phyloP scores from a whole-genome alignment of 2,113 vertebrate genomes.

The western clawed frog (Xenopus tropicalis) region DNA sequence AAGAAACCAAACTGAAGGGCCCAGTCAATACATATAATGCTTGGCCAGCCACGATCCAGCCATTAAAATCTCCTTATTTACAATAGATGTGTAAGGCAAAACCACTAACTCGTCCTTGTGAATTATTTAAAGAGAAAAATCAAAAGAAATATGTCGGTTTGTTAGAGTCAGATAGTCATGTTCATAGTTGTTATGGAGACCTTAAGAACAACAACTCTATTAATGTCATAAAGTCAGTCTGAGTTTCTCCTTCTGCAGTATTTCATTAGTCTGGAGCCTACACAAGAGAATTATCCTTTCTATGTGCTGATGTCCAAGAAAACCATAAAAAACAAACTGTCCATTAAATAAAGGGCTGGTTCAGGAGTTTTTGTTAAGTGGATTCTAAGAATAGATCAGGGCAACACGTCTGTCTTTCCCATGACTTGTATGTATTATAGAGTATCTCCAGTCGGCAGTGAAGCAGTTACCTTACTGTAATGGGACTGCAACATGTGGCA shows the following conservation, averaged over 20 bases:
- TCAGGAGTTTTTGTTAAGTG: too few species aligned
- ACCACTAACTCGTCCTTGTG: background rate
- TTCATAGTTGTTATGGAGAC: conserved; percentile 21
- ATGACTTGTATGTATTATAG: too few species aligned
- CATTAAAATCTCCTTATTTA: background rate
- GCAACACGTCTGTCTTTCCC: too few species aligned
- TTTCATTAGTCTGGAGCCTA: conserved; percentile 35
- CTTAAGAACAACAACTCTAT: background rate
- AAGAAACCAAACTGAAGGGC: background rate
- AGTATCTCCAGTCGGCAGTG: too few species aligned
- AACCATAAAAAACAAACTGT: background rate
- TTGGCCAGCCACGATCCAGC: background rate
- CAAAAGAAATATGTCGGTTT: conserved; percentile 1
- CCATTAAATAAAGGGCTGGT: background rate
- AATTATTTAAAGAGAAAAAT: conserved; percentile 6
- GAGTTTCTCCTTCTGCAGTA: background rate
- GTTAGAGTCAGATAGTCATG: background rate
- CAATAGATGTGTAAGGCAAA: background rate
- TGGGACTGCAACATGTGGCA: too few species aligned
- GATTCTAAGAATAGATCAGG: too few species aligned
- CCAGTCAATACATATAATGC: conserved; percentile 27
- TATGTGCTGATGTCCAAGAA: background rate
- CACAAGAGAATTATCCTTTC: background rate
- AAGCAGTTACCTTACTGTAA: too few species aligned
- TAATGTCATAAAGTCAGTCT: conserved; percentile 2